phyloP scores from a whole-genome alignment of 2,113 vertebrate genomes.

The Hymenochirus boettgeri region DNA sequence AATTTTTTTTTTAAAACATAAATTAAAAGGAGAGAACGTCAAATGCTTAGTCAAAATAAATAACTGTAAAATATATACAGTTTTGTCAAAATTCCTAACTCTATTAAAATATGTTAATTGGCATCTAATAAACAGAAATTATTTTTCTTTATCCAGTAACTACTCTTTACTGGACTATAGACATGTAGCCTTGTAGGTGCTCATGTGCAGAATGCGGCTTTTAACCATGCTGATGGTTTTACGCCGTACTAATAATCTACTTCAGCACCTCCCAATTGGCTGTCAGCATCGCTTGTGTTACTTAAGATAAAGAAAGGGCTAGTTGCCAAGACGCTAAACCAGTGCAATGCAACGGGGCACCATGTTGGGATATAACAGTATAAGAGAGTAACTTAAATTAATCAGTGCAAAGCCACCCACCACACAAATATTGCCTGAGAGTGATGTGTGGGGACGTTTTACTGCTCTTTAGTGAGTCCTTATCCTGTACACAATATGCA shows the following conservation, averaged over 20 bases:
- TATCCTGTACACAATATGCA: slow-evolving; percentile 24
- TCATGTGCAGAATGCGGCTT: not conserved
- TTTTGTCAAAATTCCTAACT: slow-evolving; percentile 22
- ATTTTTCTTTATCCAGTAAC: slow-evolving; percentile 26
- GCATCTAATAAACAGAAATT: slow-evolving; percentile 16
- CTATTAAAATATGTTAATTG: not conserved
- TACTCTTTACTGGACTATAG: not conserved
- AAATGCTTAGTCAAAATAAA: not conserved
- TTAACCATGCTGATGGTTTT: not conserved
- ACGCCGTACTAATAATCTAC: not conserved
- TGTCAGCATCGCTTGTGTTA: not conserved
- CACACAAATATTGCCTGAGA: slow-evolving; percentile 21
- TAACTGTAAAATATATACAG: slow-evolving; percentile 16
- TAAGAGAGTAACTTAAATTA: not conserved
- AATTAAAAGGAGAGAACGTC: too few species aligned
- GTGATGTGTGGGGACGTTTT: slow-evolving; percentile 1
- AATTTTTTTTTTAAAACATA: not conserved
- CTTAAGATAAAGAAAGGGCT: not conserved
- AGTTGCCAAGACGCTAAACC: not conserved
- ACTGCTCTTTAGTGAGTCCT: slow-evolving; percentile 5
- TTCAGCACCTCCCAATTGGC: not conserved
- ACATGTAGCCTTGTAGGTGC: slow-evolving; percentile 5
- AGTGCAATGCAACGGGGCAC: not conserved
- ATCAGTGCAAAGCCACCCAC: slow-evolving; percentile 22
- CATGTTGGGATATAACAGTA: slow-evolving; percentile 1